A percentile compares a stretch with the other conserved stretches of the same genome.
Conservation (phyloP, 2,797 vertebrate species). For the Ataeniobius toweri region DNA sequence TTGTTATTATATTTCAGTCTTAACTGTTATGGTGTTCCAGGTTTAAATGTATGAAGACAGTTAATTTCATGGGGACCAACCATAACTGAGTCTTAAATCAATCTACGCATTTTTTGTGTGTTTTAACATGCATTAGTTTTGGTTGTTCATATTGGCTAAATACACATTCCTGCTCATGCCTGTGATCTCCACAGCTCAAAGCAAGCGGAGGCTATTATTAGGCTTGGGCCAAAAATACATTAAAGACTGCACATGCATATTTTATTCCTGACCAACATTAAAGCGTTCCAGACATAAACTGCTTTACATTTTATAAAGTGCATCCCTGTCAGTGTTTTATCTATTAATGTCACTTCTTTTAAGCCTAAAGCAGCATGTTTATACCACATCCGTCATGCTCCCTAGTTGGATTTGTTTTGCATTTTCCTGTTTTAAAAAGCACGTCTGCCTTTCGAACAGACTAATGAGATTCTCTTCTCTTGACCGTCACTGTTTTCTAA, state of each 20-base stretch:
- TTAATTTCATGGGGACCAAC: background rate
- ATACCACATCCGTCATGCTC: conserved; percentile 14
- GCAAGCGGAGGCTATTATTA: conserved; percentile 17
- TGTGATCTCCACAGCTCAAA: conserved; percentile 9
- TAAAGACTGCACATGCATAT: conserved; percentile 22
- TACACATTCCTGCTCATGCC: background rate
- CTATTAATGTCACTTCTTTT: conserved; percentile 10
- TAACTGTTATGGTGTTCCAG: background rate
- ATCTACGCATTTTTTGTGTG: too few relatives aligned
- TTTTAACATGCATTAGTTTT: conserved; percentile 8
- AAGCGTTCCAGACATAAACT: conserved; percentile 8
- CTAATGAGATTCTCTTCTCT: conserved; percentile 30
- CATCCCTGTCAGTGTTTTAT: conserved; percentile 14
- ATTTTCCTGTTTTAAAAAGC: conserved; percentile 17
- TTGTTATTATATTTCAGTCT: too few relatives aligned
- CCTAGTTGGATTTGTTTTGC: background rate
- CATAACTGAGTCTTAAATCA: background rate
- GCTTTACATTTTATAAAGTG: conserved; percentile 14
- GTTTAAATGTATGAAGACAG: background rate
- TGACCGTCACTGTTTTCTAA: conserved; percentile 51
- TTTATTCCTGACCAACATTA: conserved; percentile 16
- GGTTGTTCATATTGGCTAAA: conserved; percentile 7
- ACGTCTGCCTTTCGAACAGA: conserved; percentile 24
- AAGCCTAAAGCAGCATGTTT: background rate
- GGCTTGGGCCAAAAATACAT: conserved; percentile 33